These are phyloP conservation scores for Cryptomyrus ogoouensis DNA, from an alignment of 2,113 vertebrate species.

Conservation along the genomic window DNA sequence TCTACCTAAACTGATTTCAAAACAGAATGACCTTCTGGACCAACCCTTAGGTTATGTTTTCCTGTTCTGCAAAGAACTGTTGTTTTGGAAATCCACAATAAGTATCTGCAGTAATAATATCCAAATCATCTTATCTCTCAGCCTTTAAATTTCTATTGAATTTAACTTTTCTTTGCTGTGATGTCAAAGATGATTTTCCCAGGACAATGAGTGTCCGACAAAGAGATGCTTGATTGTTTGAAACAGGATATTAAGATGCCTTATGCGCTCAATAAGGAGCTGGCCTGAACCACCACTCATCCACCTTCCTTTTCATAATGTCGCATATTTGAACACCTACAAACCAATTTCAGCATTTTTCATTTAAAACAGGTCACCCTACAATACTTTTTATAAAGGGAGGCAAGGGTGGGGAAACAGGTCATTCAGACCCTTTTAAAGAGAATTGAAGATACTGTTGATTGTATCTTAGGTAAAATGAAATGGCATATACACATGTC, in stretches of 20 bases:
- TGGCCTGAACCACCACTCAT: background rate
- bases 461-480: background rate
- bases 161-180: background rate
- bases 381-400: background rate
- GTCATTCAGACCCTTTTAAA: background rate
- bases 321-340: background rate
- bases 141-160: background rate
- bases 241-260: background rate
- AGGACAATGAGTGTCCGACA: background rate
- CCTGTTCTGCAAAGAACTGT: background rate
- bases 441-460: constrained; percentile 4
- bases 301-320: background rate
- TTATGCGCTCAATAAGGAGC: background rate
- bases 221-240: background rate
- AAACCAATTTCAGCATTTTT: background rate
- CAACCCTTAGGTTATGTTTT: background rate
- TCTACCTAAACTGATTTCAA: background rate
- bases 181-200: background rate
- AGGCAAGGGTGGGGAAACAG: background rate
- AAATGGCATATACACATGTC: background rate
- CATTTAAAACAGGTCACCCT: background rate
- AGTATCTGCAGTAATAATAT: background rate
- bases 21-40: background rate
- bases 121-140: background rate
- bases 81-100: background rate